A percentile compares a stretch with the other conserved stretches of the same genome.
phyloP scores from a whole-genome alignment of 2,797 vertebrate genomes.

The Amblyraja radiata region DNA sequence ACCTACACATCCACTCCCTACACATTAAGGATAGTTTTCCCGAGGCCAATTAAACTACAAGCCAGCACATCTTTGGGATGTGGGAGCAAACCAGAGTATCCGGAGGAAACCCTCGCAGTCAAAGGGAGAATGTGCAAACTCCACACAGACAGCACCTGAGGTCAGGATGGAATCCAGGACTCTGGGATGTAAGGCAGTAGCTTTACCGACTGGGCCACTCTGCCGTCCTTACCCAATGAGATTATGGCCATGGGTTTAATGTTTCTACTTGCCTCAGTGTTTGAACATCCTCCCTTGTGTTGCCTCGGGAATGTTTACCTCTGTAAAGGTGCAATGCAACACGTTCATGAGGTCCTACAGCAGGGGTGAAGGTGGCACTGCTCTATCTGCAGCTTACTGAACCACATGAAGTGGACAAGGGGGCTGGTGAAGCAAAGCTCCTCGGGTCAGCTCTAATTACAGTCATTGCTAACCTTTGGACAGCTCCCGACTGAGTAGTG shows the following conservation, averaged over 20 bases:
- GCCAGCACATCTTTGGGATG: no score
- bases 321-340: background rate
- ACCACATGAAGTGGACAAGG: background rate
- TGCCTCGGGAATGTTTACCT: background rate
- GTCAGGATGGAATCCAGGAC: no score
- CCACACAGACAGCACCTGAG: no score
- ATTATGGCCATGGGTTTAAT: no score
- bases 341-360: background rate
- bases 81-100: no score
- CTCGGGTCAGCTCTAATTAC: background rate
- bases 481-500: background rate
- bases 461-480: background rate
- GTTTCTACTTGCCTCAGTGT: background rate
- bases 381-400: background rate
- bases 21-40: no score
- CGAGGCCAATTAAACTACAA: no score
- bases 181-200: no score
- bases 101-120: no score
- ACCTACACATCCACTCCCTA: no score
- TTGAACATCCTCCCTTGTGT: background rate
- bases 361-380: background rate
- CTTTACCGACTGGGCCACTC: no score
- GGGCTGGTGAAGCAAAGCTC: background rate
- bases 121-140: no score
- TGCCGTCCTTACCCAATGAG: background rate